These are phyloP conservation scores for Daubentonia madagascariensis DNA, from an alignment of 2,113 vertebrate genomes.

Conservation along the genomic window DNA sequence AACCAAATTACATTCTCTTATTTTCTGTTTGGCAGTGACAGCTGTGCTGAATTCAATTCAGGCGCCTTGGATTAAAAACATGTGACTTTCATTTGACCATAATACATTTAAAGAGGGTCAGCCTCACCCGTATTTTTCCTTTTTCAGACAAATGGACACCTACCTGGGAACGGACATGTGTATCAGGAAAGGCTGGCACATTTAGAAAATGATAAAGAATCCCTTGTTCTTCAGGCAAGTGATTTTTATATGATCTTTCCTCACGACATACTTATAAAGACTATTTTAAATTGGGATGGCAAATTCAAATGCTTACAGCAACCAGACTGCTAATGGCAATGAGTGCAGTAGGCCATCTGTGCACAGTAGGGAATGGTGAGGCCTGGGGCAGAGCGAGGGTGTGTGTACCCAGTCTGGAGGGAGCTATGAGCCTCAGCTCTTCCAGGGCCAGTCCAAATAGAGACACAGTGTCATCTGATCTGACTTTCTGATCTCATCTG, in stretches of 20 bases:
- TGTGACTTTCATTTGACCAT: background rate
- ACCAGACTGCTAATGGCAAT: background rate
- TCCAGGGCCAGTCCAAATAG: background rate
- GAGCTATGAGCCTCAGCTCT: background rate
- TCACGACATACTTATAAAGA: background rate
- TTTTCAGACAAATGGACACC: conserved; percentile 94
- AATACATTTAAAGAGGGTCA: background rate
- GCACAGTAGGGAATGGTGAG: fast-evolving
- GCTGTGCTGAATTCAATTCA: background rate
- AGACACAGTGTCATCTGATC: background rate
- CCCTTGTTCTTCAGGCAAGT: conserved; percentile 96
- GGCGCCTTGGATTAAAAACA: background rate
- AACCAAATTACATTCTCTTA: background rate
- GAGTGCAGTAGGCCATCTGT: background rate
- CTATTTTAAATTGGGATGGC: background rate
- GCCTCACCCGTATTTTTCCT: background rate
- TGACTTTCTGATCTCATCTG: background rate
- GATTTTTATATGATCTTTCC: background rate
- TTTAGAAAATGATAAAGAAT: conserved; percentile 97
- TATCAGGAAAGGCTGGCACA: conserved; percentile 96
- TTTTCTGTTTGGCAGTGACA: background rate
- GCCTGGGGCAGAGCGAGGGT: background rate
- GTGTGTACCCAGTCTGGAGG: fast-evolving
- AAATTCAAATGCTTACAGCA: background rate
- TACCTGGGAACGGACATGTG: conserved; percentile 90